Conservation (phyloP, 2,797 vertebrate genomes). For the Strix occidentalis region DNA sequence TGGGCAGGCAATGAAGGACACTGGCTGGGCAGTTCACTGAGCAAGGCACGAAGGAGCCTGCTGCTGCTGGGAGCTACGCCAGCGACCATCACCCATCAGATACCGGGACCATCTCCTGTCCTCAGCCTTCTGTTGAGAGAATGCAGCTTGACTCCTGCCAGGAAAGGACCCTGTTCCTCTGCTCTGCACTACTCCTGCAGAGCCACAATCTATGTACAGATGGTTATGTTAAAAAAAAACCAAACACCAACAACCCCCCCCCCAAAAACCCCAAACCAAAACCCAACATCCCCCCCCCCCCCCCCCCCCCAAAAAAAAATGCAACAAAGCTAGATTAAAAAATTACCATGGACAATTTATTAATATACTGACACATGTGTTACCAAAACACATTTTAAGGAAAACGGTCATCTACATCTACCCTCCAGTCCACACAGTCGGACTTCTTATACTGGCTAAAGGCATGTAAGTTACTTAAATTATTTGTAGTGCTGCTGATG, state of each 20-base stretch:
- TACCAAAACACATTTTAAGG: background rate
- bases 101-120: background rate
- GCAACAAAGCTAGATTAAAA: background rate
- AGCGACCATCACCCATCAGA: background rate
- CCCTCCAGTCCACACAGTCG: background rate
- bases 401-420: background rate
- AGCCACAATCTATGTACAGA: accelerated
- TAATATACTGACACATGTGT: background rate
- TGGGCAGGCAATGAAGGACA: background rate
- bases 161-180: background rate
- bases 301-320: background rate
- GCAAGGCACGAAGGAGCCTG: background rate
- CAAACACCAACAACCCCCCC: too few relatives aligned
- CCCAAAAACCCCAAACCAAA: too few relatives aligned
- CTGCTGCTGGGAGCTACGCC: background rate
- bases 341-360: accelerated
- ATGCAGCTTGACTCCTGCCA: background rate
- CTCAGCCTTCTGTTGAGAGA: background rate
- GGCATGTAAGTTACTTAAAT: background rate
- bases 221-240: background rate
- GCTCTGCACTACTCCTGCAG: background rate
- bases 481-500: background rate
- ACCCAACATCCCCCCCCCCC: too few relatives aligned
- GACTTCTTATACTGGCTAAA: background rate
- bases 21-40: background rate